Conservation (phyloP, 2,113 vertebrate species). For the Zosterops hypoxanthus region DNA sequence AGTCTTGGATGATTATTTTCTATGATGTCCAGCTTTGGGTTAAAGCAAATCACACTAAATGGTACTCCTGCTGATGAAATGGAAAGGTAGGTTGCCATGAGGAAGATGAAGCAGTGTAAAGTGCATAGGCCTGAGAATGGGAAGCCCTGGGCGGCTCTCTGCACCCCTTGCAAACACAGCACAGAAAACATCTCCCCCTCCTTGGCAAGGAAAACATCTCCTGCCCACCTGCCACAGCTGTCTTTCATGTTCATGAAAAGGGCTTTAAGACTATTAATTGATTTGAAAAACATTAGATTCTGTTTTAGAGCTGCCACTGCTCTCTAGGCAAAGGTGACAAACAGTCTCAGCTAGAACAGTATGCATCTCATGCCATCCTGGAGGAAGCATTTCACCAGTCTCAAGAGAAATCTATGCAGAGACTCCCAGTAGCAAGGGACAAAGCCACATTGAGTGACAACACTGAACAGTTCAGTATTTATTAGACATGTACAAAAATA, state of each 20-base stretch:
- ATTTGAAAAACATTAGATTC: neutral
- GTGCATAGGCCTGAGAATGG: neutral
- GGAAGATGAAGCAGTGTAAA: neutral
- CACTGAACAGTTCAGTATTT: constrained; percentile 11
- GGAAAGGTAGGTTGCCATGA: neutral
- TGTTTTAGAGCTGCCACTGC: neutral
- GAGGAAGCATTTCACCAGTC: neutral
- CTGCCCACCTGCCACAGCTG: neutral
- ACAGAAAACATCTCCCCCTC: neutral
- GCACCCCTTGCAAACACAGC: neutral
- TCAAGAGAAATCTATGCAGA: neutral
- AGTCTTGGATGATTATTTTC: neutral
- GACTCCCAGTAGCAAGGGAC: constrained; percentile 1
- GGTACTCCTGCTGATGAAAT: neutral
- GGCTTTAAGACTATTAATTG: neutral
- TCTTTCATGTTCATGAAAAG: neutral
- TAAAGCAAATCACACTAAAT: neutral
- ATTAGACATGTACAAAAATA: neutral
- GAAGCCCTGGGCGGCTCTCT: neutral
- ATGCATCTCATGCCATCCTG: neutral
- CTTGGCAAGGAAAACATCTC: neutral
- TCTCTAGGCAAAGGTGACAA: neutral
- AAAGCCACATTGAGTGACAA: neutral
- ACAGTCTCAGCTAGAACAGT: neutral
- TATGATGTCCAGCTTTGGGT: neutral